Evolutionary conservation across 2,113 vertebrate genomes (phyloP).

Genomic region (Geothlypis trichas): DNA sequence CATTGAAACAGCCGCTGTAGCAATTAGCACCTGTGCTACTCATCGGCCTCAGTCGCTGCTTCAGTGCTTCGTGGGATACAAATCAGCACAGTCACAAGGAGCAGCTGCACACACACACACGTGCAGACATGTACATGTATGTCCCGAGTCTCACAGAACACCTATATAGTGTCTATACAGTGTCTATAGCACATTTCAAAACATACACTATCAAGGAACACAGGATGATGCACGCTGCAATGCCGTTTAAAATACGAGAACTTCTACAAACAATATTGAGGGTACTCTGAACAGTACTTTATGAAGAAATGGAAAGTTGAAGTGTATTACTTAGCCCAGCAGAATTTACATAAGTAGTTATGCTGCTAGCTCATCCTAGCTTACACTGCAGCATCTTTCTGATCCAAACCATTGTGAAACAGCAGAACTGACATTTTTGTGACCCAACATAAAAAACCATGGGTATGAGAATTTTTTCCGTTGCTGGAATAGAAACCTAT

Average conservation of each 20-base stretch:
- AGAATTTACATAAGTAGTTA: background rate
- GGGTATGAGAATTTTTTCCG: background rate
- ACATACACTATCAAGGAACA: background rate
- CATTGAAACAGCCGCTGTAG: background rate
- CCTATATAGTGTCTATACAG: rapidly evolving
- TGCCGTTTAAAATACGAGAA: background rate
- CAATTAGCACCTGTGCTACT: background rate
- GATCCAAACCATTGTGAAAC: background rate
- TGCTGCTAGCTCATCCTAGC: background rate
- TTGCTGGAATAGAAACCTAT: background rate
- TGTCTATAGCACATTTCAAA: background rate
- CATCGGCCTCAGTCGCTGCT: background rate
- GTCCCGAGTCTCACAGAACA: background rate
- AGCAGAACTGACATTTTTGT: background rate
- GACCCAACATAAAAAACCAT: background rate
- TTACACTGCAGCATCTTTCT: background rate
- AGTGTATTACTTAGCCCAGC: background rate
- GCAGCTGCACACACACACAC: background rate
- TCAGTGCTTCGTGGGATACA: background rate
- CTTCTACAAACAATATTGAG: background rate
- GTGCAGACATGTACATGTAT: rapidly evolving
- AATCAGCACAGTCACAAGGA: background rate
- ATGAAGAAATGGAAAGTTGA: background rate
- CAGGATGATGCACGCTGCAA: background rate
- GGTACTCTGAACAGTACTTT: background rate